Evolutionary conservation across 1,140 invertebrate species (phyloP).

Genomic region (Drosophila bipectinata): DNA sequence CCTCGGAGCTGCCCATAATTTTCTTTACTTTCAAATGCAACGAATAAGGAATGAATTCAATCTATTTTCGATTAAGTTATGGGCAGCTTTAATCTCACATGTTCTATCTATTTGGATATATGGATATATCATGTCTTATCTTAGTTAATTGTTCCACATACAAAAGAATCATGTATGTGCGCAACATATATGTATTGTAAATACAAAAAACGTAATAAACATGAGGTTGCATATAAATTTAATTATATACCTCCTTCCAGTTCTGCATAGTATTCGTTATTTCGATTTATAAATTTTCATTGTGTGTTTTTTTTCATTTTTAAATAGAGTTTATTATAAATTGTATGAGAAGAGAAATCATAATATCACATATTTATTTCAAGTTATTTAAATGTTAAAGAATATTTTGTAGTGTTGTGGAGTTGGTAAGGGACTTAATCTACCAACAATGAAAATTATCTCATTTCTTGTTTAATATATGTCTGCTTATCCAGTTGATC

Average conservation of each 20-base stretch:
- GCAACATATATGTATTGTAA: conserved; percentile 56
- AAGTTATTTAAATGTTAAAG: conserved; percentile 35
- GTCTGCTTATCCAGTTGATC: neutral
- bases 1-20: conserved; percentile 17
- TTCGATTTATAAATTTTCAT: conserved; percentile 40
- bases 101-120: conserved; percentile 7
- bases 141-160: conserved; percentile 47
- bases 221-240: conserved; percentile 77
- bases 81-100: conserved; percentile 17
- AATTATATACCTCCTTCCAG: conserved; percentile 84
- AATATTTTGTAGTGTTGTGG: conserved; percentile 28
- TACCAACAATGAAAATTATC: neutral
- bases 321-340: conserved; percentile 53
- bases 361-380: conserved; percentile 72
- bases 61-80: conserved; percentile 11
- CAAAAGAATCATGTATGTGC: conserved; percentile 56
- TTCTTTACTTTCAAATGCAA: conserved; percentile 12
- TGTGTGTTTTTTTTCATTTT: conserved; percentile 50
- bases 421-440: neutral
- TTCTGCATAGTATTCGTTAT: conserved; percentile 74
- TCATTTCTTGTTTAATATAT: neutral
- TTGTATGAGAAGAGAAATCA: conserved; percentile 77
- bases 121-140: conserved; percentile 21
- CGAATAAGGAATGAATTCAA: neutral
- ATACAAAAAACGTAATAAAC: conserved; percentile 59